These are phyloP conservation scores for Clarias platycephalus DNA, from an alignment of 2,797 vertebrate genomes.

Conservation along the genomic window DNA sequence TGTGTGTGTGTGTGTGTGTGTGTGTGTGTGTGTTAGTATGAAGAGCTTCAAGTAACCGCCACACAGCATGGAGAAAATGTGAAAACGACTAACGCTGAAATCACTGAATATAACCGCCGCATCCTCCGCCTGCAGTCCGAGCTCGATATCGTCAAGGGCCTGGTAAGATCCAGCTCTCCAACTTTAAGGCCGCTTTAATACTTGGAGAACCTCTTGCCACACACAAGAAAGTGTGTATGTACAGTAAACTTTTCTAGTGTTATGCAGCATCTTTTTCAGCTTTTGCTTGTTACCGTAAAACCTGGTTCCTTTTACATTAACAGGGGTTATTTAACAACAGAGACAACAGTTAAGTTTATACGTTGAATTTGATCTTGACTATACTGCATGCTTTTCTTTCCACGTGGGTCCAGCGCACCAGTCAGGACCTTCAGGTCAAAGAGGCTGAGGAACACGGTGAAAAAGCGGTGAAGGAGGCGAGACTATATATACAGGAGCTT, in stretches of 20 bases:
- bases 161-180: slow-evolving; percentile 63
- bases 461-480: slow-evolving; percentile 73
- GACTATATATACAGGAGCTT: slow-evolving; percentile 78
- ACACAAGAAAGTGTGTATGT: not conserved
- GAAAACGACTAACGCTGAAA: slow-evolving; percentile 71
- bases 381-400: not conserved
- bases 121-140: slow-evolving; percentile 76
- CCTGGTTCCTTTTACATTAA: no score
- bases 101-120: slow-evolving; percentile 71
- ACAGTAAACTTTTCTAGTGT: not conserved
- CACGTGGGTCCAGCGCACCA: slow-evolving; percentile 59
- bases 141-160: slow-evolving; percentile 75
- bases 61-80: slow-evolving; percentile 70
- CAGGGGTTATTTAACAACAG: not conserved
- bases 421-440: slow-evolving; percentile 63
- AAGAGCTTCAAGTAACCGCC: slow-evolving; percentile 75
- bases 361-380: not conserved
- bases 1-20: not conserved
- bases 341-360: no score
- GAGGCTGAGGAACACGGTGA: slow-evolving; percentile 75
- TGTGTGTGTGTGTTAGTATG: slow-evolving; percentile 63
- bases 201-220: not conserved
- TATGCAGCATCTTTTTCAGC: not conserved
- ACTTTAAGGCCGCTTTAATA: not conserved
- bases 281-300: not conserved